phyloP scores from a whole-genome alignment of 2,797 vertebrate species.

The Lepilemur septentrionalis region DNA sequence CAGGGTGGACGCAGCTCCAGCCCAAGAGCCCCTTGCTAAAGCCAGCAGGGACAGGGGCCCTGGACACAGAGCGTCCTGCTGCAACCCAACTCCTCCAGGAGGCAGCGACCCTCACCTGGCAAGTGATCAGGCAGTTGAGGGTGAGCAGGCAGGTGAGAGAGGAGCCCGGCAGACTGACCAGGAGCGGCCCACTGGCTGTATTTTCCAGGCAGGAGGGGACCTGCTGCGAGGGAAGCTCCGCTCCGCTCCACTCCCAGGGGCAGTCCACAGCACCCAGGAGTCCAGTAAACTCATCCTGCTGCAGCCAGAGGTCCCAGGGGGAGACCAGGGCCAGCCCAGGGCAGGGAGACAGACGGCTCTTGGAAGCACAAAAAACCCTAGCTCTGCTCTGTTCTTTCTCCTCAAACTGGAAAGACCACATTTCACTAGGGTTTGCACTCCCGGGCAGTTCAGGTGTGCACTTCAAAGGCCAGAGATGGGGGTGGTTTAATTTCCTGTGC shows the following conservation, averaged over 20 bases:
- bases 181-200: background rate
- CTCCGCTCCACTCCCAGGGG: background rate
- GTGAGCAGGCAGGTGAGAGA: background rate
- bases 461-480: conserved; percentile 25
- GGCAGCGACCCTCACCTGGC: background rate
- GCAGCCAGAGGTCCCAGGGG: background rate
- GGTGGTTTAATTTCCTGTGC: background rate
- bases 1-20: background rate
- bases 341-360: background rate
- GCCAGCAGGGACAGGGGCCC: background rate
- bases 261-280: background rate
- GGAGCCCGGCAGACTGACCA: background rate
- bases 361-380: background rate
- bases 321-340: background rate
- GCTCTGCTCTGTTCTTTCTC: background rate
- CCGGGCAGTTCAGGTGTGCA: background rate
- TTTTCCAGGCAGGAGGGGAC: too few species aligned
- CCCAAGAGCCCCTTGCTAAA: background rate
- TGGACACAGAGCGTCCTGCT: fast-evolving
- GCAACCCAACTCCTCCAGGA: background rate
- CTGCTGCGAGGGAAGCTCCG: too few species aligned
- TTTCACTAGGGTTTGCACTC: background rate
- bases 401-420: conserved; percentile 63
- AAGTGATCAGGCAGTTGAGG: background rate
- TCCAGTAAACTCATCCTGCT: background rate